Evolutionary conservation across 2,797 vertebrate species (phyloP).

Genomic region (Diplodus puntazzo): DNA sequence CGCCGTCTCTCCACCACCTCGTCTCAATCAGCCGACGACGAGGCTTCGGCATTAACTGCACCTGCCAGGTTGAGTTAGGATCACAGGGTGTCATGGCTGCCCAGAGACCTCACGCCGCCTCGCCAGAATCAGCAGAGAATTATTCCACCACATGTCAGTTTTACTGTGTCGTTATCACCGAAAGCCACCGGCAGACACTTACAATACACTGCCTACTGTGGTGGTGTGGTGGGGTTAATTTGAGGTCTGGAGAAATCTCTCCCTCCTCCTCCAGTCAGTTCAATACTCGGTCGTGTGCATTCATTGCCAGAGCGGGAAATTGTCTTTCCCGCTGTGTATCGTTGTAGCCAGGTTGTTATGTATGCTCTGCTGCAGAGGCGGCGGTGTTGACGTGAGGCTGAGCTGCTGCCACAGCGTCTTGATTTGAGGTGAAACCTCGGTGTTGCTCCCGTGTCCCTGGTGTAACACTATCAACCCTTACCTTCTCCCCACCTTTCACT

Average conservation of each 20-base stretch:
- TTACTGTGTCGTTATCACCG: constrained; percentile 70
- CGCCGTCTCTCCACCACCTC: constrained; percentile 42
- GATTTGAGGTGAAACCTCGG: constrained; percentile 82
- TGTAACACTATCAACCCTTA: constrained; percentile 68
- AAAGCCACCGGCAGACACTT: constrained; percentile 69
- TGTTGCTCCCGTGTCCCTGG: constrained; percentile 69
- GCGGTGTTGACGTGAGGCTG: constrained; percentile 69
- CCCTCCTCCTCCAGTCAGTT: constrained; percentile 59
- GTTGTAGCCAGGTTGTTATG: constrained; percentile 75
- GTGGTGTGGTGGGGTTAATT: constrained; percentile 76
- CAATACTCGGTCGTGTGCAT: constrained; percentile 64
- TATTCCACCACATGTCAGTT: constrained; percentile 78
- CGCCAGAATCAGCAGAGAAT: constrained; percentile 70
- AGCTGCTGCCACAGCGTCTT: constrained; percentile 74
- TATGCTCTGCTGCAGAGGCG: constrained; percentile 77
- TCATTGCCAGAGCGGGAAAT: constrained; percentile 75
- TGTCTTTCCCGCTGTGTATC: constrained; percentile 68
- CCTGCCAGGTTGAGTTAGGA: constrained; percentile 82
- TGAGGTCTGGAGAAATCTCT: constrained; percentile 75
- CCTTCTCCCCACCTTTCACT: constrained; percentile 44
- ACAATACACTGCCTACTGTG: constrained; percentile 65
- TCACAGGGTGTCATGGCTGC: constrained; percentile 77
- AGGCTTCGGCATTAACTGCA: constrained; percentile 74
- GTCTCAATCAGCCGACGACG: constrained; percentile 69
- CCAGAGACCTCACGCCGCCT: constrained; percentile 65